A percentile compares a stretch with the other conserved stretches of the same genome.
Conservation (phyloP, 2,797 vertebrate genomes). For the Melanotaenia pygmaea region DNA sequence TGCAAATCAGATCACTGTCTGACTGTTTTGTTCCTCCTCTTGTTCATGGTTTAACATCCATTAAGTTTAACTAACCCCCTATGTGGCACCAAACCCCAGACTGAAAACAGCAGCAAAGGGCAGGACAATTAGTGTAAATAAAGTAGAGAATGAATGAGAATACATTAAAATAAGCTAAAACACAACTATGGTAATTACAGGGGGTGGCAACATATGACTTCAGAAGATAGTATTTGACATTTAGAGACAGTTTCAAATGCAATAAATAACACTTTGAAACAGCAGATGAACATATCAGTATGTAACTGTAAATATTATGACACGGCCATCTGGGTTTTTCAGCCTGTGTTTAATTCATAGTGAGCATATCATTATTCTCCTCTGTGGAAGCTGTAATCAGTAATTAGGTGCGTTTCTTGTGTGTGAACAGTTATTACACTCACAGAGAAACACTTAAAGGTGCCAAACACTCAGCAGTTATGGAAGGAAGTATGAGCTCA, state of each 20-base stretch:
- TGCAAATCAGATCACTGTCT: neutral
- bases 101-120: neutral
- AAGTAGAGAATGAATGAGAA: neutral
- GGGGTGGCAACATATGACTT: neutral
- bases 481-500: constrained; percentile 27
- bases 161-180: neutral
- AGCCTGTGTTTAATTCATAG: neutral
- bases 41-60: constrained; percentile 5
- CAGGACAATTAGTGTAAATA: neutral
- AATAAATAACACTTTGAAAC: neutral
- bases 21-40: neutral
- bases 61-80: constrained; percentile 4
- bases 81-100: constrained; percentile 1
- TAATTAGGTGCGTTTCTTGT: constrained; percentile 4
- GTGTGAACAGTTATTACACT: constrained; percentile 15
- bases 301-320: neutral
- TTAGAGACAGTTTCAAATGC: neutral
- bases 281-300: neutral
- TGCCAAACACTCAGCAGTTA: constrained; percentile 15
- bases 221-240: neutral
- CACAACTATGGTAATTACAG: neutral
- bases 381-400: constrained; percentile 1
- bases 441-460: neutral
- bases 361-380: neutral
- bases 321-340: neutral